Percentiles rank a stretch among this genome's conserved stretches.
These are phyloP conservation scores for Cydia pomonella DNA, from an alignment of 1,140 invertebrate species.

Conservation along the genomic window DNA sequence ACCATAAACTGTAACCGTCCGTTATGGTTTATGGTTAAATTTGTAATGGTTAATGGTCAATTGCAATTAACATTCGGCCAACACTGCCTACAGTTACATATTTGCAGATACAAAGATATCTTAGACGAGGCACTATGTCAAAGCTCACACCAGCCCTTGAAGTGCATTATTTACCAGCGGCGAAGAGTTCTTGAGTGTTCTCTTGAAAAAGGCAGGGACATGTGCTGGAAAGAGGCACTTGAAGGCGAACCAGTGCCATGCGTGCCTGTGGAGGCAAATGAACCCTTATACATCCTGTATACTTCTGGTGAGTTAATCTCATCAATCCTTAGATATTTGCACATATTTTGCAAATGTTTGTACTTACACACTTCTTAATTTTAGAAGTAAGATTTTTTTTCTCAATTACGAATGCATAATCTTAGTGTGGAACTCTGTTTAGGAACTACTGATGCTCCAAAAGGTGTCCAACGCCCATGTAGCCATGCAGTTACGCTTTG, in stretches of 20 bases:
- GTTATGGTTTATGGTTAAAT: too few species aligned
- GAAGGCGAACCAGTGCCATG: constrained; percentile 86
- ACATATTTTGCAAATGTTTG: neutral
- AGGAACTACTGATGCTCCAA: constrained; percentile 85
- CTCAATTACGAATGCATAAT: neutral
- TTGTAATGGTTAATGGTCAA: too few species aligned
- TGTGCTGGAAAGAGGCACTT: constrained; percentile 89
- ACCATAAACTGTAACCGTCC: too few species aligned
- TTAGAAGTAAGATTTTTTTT: constrained; percentile 1
- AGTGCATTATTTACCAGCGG: constrained; percentile 91
- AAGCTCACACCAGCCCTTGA: constrained; percentile 85
- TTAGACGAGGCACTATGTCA: constrained; percentile 91
- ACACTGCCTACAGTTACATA: too few species aligned
- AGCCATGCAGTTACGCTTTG: constrained; percentile 92
- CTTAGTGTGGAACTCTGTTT: neutral
- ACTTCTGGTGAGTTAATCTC: constrained; percentile 86
- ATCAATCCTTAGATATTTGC: neutral
- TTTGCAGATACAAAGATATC: constrained; percentile 90
- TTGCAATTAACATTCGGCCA: too few species aligned
- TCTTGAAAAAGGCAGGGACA: constrained; percentile 84
- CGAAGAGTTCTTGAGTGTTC: constrained; percentile 84
- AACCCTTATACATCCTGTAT: constrained; percentile 95
- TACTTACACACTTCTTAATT: neutral
- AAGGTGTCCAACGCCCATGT: constrained; percentile 92
- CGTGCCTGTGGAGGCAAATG: constrained; percentile 92